Evolutionary conservation across 2,797 vertebrate species (phyloP), one percentile per base, ranked within the genome.

Genomic region (Mormyrus hasselquistii): DNA sequence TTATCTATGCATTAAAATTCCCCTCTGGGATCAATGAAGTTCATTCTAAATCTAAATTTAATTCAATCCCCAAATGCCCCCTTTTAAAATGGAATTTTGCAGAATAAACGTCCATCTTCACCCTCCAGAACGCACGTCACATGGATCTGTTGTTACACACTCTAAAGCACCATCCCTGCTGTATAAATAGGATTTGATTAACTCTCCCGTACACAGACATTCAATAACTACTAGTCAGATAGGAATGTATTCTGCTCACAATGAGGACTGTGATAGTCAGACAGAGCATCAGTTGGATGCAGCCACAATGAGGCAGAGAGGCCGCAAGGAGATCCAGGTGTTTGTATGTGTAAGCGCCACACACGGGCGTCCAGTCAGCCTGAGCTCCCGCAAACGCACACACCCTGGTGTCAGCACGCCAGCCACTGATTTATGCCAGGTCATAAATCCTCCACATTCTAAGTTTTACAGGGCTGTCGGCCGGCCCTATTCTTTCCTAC

Each of bases 361-460:
- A 14, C 65, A 34, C 4, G 29, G 29, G 4, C 1, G 29, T 1
- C 4, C 38, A 6, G 16, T n/a, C 73, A 79, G 73, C 38, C 38
- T 9, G 34, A 41, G 29, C 34, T 76, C 69, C 29, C 0, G 16
- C 12, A 14, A 85, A n/a, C 34, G 9, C 38, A 14, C 73, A 6
- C 0, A 79, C 12, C 29, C 65, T 38, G 29, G 12, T 0, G 1
- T 12, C 29, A 38, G 4, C 29, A 16, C 4, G 65, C 7, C 73
- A 44, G 14, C 38, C 50, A 12, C 29, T 65, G 87, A 90, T 87
- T 50, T 83, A 89, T 90, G 86, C 12, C 44, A 92, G 90, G 90
- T 84, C 89, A 87, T 92, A 90, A 93, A 93, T 90, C 90, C 87
- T 90, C 47, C 57, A 90, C 89, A 88, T 76, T 53, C 53, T 90